Base-by-base conservation (phyloP, 92 coral and sea anemone species). In the Epizoanthus rinbou region DNA sequence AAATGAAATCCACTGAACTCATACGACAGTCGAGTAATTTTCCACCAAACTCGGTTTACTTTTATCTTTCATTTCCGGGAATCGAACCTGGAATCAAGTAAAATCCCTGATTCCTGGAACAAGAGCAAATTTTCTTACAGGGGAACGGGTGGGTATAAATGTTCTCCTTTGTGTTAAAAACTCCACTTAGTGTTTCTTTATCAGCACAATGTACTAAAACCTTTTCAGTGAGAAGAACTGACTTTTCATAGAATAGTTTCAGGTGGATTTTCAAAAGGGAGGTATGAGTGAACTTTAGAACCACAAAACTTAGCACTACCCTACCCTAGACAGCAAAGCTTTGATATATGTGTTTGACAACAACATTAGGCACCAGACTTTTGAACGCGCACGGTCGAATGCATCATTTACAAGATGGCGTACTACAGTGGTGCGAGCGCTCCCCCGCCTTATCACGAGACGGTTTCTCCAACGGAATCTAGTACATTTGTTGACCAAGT, bases 381-480 rank as follows among this genome's bases (percentile, higher is more conserved):
- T 50, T 50, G 15, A 50, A 15, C 54, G 54, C 54, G 54, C 15
- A 0, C 11, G 50, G 8, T 43, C 54, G 25, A 50, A 19, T 24
- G 18, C 15, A 31, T 15, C 17, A 28, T 17, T 60, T 43, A 15
- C 13, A 54, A 69, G 58, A 84, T 84, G 91, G 91, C 85, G 79
- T 74, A 66, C 81, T 47, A 73, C 47, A 57, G 69, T 62, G 90
- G 87, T 9, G 81, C 86, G 0, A 87, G 88, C 6, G 93, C 98
- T 3, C 99, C 99, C 22, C 96, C 94, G 3, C 82, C 85, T 5
- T 86, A 89, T 63, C 79, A 76, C 53, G 93, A 87, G 19, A 86
- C 90, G 13, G 92, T 86, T 52, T 86, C 93, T 33, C 90, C 94
- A 3, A 86, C 70, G 22, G 88, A 86, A 53, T 74, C 96, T 0